Evolutionary conservation across 92 coral and sea anemone species (phyloP).

Genomic region (Pocillopora meandrina): DNA sequence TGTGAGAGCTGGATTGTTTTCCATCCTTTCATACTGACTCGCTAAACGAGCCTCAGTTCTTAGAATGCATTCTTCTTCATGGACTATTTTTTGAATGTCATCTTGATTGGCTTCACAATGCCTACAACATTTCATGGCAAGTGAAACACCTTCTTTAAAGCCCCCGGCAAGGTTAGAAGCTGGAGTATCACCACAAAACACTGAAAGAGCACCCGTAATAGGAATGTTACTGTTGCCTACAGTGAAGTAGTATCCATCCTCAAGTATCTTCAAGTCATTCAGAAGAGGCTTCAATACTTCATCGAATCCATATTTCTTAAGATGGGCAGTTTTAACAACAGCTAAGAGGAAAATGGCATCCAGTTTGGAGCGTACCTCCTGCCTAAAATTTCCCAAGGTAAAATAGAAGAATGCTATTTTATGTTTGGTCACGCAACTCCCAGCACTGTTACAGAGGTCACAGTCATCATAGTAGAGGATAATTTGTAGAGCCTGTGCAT

Average conservation of each 20-base stretch:
- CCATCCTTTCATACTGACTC: slow-evolving; percentile 41
- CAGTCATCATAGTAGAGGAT: slow-evolving; percentile 49
- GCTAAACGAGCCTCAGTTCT: slow-evolving; percentile 39
- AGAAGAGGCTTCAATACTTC: slow-evolving; percentile 39
- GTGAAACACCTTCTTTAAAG: slow-evolving; percentile 46
- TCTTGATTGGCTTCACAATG: slow-evolving; percentile 48
- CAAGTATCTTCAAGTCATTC: slow-evolving; percentile 33
- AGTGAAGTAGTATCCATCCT: slow-evolving; percentile 23
- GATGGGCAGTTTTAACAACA: slow-evolving; percentile 40
- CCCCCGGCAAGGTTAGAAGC: slow-evolving; percentile 41
- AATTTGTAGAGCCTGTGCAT: slow-evolving; percentile 41
- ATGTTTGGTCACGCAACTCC: slow-evolving; percentile 29
- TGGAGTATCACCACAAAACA: slow-evolving; percentile 51
- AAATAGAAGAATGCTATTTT: slow-evolving; percentile 38
- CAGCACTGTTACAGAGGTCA: slow-evolving; percentile 53
- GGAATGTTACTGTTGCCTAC: slow-evolving; percentile 6
- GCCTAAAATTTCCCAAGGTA: slow-evolving; percentile 34
- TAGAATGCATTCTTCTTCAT: slow-evolving; percentile 48
- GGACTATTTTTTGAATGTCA: slow-evolving; percentile 44
- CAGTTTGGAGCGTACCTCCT: slow-evolving; percentile 26
- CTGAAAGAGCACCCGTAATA: slow-evolving; percentile 25
- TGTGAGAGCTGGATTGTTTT: slow-evolving; percentile 23
- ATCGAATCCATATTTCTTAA: slow-evolving; percentile 42
- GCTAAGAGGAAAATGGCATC: slow-evolving; percentile 45
- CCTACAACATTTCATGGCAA: slow-evolving; percentile 50